Conservation (phyloP, 2,888 invertebrate genomes). For the Lasioglossum zephyrum region DNA sequence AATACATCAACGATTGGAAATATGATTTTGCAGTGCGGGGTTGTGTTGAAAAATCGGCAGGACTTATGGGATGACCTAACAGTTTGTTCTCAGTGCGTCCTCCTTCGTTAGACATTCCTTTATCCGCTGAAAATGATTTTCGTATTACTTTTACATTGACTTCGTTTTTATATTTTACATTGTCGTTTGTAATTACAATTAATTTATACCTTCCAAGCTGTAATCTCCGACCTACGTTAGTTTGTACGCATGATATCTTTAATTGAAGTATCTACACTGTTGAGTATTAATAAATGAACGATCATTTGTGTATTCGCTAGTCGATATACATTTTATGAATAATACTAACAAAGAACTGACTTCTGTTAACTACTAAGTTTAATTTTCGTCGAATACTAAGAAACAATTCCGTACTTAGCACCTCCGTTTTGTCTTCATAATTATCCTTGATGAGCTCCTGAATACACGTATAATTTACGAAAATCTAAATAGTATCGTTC, state of each 20-base stretch:
- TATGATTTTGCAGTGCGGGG: not conserved
- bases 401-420: not conserved
- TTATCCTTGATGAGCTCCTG: not conserved
- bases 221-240: not conserved
- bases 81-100: not conserved
- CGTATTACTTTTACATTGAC: too few species aligned
- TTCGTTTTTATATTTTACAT: not conserved
- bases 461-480: not conserved
- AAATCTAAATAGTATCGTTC: not conserved
- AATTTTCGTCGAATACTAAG: not conserved
- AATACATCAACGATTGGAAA: not conserved
- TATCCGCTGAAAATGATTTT: not conserved
- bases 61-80: not conserved
- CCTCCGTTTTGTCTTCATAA: not conserved
- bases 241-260: constrained; percentile 6
- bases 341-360: not conserved
- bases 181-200: constrained; percentile 4
- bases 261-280: constrained; percentile 4
- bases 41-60: not conserved
- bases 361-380: not conserved
- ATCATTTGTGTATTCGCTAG: not conserved
- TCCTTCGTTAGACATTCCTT: constrained; percentile 2
- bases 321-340: not conserved
- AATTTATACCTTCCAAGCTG: constrained; percentile 7
- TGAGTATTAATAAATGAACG: constrained; percentile 1